These are phyloP conservation scores for Leptinotarsa peninsularis DNA, from an alignment of 2,888 invertebrate genomes.

Conservation along the genomic window DNA sequence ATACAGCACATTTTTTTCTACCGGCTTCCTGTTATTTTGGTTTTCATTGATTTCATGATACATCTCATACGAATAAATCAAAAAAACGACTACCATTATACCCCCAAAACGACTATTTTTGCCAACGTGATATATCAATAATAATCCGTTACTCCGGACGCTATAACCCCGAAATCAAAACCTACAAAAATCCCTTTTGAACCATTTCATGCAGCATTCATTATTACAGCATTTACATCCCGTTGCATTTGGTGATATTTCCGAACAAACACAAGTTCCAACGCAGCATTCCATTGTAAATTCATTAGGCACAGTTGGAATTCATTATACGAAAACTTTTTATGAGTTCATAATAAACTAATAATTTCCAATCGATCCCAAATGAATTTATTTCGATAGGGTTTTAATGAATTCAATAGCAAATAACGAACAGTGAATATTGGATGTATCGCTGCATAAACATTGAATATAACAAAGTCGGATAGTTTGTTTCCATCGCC, in stretches of 20 bases:
- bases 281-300: not conserved
- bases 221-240: not conserved
- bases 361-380: constrained; percentile 7
- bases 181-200: not conserved
- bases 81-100: too few relatives aligned
- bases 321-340: not conserved
- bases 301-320: constrained; percentile 9
- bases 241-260: not conserved
- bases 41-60: too few relatives aligned
- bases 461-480: too few relatives aligned
- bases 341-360: constrained; percentile 1
- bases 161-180: not conserved
- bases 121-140: not conserved
- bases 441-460: not conserved
- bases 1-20: too few relatives aligned
- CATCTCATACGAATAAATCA: too few relatives aligned
- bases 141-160: not conserved
- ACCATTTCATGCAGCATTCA: constrained; percentile 4
- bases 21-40: too few relatives aligned
- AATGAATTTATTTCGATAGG: not conserved
- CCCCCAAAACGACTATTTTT: too few relatives aligned
- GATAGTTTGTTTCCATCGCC: not conserved
- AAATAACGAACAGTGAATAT: not conserved
- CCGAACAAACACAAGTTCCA: constrained; percentile 4
- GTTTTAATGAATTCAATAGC: not conserved